Evolutionary conservation across 1,140 invertebrate genomes (phyloP).

Genomic region (Tachypleus tridentatus): DNA sequence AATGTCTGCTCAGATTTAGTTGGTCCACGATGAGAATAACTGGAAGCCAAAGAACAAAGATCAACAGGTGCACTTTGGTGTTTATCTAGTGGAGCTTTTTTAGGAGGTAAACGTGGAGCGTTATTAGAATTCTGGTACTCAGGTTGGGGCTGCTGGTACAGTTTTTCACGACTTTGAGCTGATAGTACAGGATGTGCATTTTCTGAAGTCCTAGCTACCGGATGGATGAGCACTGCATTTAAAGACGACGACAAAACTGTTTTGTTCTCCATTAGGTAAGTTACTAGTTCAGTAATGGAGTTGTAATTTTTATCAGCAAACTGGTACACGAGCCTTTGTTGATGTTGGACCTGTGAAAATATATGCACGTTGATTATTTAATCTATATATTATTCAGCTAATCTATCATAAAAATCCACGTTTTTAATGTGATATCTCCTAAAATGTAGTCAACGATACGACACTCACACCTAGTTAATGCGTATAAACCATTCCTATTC

Average conservation of each 20-base stretch:
- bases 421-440: too few relatives aligned
- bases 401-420: too few relatives aligned
- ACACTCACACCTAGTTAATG: too few relatives aligned
- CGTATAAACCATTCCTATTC: too few relatives aligned
- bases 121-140: neutral
- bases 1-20: too few relatives aligned
- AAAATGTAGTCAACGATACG: too few relatives aligned
- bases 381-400: too few relatives aligned
- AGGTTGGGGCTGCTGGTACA: neutral
- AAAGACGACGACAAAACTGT: conserved; percentile 72
- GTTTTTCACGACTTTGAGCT: neutral
- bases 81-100: neutral
- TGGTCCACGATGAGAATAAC: too few relatives aligned
- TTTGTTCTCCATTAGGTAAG: conserved; percentile 82
- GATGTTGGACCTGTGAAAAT: too few relatives aligned
- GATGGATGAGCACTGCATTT: conserved; percentile 66
- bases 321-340: conserved; percentile 44
- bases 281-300: conserved; percentile 83
- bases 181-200: conserved; percentile 37
- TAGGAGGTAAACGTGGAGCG: neutral
- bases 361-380: too few relatives aligned
- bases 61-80: too few relatives aligned
- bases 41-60: too few relatives aligned
- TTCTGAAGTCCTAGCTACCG: conserved; percentile 45
- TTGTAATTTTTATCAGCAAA: conserved; percentile 89